A percentile compares a stretch with the other conserved stretches of the same genome.
These are phyloP conservation scores for Trisateles emortualis DNA, from an alignment of 2,888 invertebrate species.

Conservation along the genomic window DNA sequence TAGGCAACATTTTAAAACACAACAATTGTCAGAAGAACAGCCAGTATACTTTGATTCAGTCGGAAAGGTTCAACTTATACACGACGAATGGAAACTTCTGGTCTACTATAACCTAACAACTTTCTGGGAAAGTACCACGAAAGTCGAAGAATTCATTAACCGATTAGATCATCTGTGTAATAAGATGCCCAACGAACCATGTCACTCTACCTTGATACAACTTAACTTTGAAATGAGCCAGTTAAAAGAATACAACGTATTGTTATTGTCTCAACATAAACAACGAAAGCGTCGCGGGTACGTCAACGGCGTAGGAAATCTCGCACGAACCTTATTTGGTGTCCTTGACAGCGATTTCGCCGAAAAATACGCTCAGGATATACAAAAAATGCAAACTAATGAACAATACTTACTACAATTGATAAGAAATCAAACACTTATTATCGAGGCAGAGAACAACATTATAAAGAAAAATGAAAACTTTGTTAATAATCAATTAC, in stretches of 20 bases:
- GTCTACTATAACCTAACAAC: constrained; percentile 11
- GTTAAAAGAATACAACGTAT: constrained; percentile 7
- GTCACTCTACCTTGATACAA: constrained; percentile 8
- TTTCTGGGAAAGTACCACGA: constrained; percentile 12
- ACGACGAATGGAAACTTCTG: constrained; percentile 8
- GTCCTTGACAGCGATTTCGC: constrained; percentile 5
- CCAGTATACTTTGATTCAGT: constrained; percentile 1
- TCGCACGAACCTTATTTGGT: constrained; percentile 7
- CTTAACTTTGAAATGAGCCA: constrained; percentile 7
- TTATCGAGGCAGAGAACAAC: constrained; percentile 6
- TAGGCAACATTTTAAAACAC: neutral
- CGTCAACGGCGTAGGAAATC: constrained; percentile 7
- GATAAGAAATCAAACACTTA: constrained; percentile 11
- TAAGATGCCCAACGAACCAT: constrained; percentile 6
- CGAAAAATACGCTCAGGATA: constrained; percentile 5
- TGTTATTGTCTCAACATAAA: constrained; percentile 9
- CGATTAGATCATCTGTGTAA: constrained; percentile 2
- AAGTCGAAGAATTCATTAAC: constrained; percentile 2
- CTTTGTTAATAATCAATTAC: neutral
- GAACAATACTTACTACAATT: constrained; percentile 8
- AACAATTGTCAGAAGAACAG: neutral
- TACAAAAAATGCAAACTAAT: constrained; percentile 6
- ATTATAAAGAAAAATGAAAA: constrained; percentile 5
- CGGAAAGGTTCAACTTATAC: constrained; percentile 2
- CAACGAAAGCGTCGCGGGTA: constrained; percentile 4